Conservation (phyloP, 2,113 vertebrate species). For the Lamprotornis superbus region DNA sequence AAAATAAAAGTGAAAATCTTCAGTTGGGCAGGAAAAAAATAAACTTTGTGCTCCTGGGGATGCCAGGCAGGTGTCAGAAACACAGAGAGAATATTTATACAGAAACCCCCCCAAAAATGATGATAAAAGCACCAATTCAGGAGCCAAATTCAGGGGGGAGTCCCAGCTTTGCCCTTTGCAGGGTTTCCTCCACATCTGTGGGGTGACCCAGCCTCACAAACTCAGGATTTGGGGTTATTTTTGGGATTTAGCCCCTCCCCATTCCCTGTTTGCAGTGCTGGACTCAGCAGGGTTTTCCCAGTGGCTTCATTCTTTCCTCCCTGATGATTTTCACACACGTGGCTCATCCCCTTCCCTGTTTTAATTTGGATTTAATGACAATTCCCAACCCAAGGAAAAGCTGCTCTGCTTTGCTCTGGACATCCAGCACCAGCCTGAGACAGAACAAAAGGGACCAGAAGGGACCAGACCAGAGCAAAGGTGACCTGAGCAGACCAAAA, state of each 20-base stretch:
- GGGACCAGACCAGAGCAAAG: not conserved
- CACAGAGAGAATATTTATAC: too few relatives aligned
- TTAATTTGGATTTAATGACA: not conserved
- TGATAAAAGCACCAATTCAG: not conserved
- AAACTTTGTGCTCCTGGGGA: not conserved
- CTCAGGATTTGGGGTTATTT: not conserved
- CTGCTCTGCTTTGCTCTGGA: not conserved
- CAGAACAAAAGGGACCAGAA: not conserved
- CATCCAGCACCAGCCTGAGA: not conserved
- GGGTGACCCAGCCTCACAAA: not conserved
- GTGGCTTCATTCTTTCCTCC: not conserved
- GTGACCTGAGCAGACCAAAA: not conserved
- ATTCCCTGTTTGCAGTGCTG: not conserved
- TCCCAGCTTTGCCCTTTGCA: not conserved
- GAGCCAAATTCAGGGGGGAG: rapidly evolving
- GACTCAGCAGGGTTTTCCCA: not conserved
- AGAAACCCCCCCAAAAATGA: too few relatives aligned
- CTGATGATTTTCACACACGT: rapidly evolving
- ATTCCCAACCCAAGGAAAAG: rapidly evolving
- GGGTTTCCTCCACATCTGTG: rapidly evolving
- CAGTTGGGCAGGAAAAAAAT: not conserved
- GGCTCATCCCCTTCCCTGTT: not conserved
- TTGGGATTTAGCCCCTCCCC: not conserved
- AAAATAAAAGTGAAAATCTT: not conserved
- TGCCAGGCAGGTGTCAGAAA: not conserved